Evolutionary conservation across 2,113 vertebrate genomes (phyloP), one percentile per base, ranked within the genome.

Genomic region (Equus przewalskii): DNA sequence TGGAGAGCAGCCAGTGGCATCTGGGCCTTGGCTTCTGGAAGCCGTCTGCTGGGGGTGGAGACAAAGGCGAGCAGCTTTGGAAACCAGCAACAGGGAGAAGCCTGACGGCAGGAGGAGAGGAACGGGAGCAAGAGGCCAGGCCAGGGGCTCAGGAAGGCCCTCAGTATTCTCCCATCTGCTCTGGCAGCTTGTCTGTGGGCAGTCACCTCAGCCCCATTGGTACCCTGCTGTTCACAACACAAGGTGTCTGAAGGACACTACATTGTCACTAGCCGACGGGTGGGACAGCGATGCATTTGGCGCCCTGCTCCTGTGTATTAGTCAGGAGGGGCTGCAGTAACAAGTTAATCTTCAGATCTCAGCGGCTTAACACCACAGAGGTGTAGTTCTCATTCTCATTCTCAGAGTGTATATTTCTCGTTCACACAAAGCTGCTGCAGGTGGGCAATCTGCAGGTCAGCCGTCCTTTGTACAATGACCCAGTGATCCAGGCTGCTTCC

Each of bases 11-110:
- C 90, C 97, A 24, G 36, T 30, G 70, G 16, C 13, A 1, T 78
- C 88, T 30, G 51, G 70, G 54, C 70, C 24, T 89, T 67, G 54
- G 84, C 65, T 78, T 78, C 90, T 93, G 58, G 85, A 87, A 58
- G 69, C 72, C 19, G 30, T 65, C 67, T 41, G 7, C 64, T 44
- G 21, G 21, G 62, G 54, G 67, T 62, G 54, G 92, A 94, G 44
- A 54, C 80, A 72, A 65, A 95, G 30, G 46, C 1, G 1, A 84
- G 58, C 33, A 44, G 60, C 78, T 93, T 60, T 51, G 65, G 69
- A 84, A 92, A 83, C 36, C 41, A 49, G 76, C 54, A 60, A 6
- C 16, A 10, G 56, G 44, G 89, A 36, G 41, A 36, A 69, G 76
- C 22, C 54, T 56, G 54, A 30, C 26, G 72, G 41, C 26, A 24